Percentiles rank a stretch among this genome's conserved stretches.
Evolutionary conservation across 2,113 vertebrate genomes (phyloP).

Genomic region (Brachypodius melanocephalos): DNA sequence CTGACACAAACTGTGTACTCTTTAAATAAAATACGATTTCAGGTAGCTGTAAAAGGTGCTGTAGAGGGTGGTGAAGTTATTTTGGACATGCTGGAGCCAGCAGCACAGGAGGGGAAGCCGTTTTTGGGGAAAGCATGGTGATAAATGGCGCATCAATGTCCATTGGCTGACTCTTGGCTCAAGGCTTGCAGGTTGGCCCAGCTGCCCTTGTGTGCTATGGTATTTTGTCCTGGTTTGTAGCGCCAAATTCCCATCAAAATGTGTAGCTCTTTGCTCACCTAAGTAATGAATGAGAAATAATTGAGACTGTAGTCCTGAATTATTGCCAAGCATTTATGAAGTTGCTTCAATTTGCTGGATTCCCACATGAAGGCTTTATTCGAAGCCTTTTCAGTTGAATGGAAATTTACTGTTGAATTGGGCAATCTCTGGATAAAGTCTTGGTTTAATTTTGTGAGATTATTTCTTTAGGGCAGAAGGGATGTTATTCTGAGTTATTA

Average conservation of each 20-base stretch:
- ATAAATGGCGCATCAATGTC: neutral
- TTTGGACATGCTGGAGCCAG: neutral
- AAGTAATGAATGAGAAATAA: neutral
- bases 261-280: neutral
- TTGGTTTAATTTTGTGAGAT: constrained; percentile 55
- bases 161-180: neutral
- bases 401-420: constrained; percentile 44
- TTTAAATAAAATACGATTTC: neutral
- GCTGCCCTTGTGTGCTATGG: neutral
- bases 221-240: neutral
- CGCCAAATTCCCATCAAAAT: neutral
- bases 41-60: neutral
- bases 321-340: neutral
- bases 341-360: neutral
- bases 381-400: neutral
- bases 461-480: constrained; percentile 58
- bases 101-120: neutral
- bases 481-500: constrained; percentile 55
- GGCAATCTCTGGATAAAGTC: constrained; percentile 35
- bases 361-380: constrained; percentile 1
- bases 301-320: neutral
- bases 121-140: neutral
- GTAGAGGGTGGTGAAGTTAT: neutral
- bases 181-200: neutral
- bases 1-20: neutral